Evolutionary conservation across 2,797 vertebrate species (phyloP).

Genomic region (Trachurus trachurus): DNA sequence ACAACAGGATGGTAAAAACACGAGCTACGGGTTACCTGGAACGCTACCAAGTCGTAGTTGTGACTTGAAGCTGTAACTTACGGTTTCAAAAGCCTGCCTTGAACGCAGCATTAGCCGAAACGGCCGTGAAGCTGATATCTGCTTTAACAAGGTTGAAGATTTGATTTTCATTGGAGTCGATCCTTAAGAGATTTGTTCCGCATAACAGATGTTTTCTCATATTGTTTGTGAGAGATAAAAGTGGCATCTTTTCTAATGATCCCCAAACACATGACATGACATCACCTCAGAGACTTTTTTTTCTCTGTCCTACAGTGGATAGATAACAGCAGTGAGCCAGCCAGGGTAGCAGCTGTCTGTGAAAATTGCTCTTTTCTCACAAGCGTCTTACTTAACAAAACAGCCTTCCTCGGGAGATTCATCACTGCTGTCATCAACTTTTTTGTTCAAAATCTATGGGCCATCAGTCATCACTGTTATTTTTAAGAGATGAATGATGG

Average conservation of each 20-base stretch:
- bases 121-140: no score
- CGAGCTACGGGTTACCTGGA: no score
- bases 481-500: slow-evolving; percentile 65
- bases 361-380: slow-evolving; percentile 41
- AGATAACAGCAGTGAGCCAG: slow-evolving; percentile 38
- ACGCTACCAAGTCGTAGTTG: no score
- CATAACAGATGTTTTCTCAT: slow-evolving; percentile 2
- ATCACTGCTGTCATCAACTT: slow-evolving; percentile 59
- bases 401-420: slow-evolving; percentile 50
- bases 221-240: slow-evolving; percentile 39
- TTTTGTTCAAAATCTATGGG: slow-evolving; percentile 57
- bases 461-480: slow-evolving; percentile 65
- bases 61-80: no score
- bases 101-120: no score
- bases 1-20: no score
- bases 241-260: slow-evolving; percentile 30
- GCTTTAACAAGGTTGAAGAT: no score
- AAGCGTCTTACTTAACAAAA: slow-evolving; percentile 57
- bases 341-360: slow-evolving; percentile 41
- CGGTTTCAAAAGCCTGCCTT: no score
- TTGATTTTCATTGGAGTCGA: no score
- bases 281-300: slow-evolving; percentile 30
- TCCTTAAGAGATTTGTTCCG: background rate
- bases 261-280: slow-evolving; percentile 27
- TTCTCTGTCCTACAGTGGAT: slow-evolving; percentile 9